Conservation (phyloP, 2,797 vertebrate species). For the Enteromius argenteus region DNA sequence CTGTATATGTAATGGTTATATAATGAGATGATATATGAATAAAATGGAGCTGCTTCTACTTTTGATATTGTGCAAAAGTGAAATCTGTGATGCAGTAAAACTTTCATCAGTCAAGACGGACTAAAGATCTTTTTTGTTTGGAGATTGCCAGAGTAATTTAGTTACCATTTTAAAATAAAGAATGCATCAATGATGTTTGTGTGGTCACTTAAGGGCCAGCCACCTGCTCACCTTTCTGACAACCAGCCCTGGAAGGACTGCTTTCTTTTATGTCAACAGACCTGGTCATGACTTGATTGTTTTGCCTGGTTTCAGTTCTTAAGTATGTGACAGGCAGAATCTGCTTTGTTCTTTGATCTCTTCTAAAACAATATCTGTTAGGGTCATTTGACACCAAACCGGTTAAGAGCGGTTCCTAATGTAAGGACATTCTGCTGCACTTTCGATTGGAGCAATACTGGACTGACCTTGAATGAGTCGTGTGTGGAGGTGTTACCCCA, state of each 20-base stretch:
- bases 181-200: neutral
- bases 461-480: conserved; percentile 52
- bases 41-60: neutral
- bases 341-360: conserved; percentile 1
- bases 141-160: conserved; percentile 10
- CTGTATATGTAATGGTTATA: conserved; percentile 5
- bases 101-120: neutral
- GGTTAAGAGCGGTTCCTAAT: conserved; percentile 6
- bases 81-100: neutral
- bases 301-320: conserved; percentile 3
- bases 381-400: neutral
- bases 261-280: conserved; percentile 23
- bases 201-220: neutral
- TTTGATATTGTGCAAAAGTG: neutral
- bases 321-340: conserved; percentile 7
- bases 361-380: neutral
- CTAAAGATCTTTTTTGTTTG: neutral
- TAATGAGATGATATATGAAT: conserved; percentile 23
- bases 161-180: neutral
- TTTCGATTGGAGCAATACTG: conserved; percentile 45
- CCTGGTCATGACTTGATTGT: neutral
- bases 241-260: neutral
- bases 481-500: conserved; percentile 28
- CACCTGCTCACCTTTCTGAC: conserved; percentile 24
- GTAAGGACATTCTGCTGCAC: conserved; percentile 19